These are phyloP conservation scores for Napeogenes sylphis DNA, from an alignment of 2,888 invertebrate genomes.

Conservation along the genomic window DNA sequence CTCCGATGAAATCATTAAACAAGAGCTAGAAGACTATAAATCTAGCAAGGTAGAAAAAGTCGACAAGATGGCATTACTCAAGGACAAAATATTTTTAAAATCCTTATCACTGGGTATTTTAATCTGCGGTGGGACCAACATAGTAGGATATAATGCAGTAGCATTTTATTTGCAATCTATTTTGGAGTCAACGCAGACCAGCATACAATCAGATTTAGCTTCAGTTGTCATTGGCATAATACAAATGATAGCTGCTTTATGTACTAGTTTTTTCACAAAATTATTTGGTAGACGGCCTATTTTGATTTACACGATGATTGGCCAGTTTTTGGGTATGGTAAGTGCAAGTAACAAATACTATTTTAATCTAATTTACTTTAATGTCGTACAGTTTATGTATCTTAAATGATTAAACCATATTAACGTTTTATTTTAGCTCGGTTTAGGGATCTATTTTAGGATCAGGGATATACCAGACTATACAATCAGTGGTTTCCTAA, in stretches of 20 bases:
- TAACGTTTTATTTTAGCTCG: not conserved
- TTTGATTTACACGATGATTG: not conserved
- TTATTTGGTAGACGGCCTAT: constrained; percentile 2
- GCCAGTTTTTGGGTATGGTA: constrained; percentile 1
- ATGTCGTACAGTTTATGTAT: no score
- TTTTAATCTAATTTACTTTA: no score
- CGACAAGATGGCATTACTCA: not conserved
- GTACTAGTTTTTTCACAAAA: not conserved
- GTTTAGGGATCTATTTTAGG: not conserved
- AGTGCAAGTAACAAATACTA: not conserved
- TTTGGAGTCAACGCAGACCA: not conserved
- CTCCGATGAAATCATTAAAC: not conserved
- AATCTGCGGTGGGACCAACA: not conserved
- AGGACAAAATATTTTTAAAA: not conserved
- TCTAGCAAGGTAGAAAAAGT: not conserved
- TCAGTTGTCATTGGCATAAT: not conserved
- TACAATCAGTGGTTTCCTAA: not conserved
- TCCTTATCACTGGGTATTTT: not conserved
- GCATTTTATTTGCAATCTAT: constrained; percentile 4
- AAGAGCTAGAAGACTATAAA: constrained; percentile 5
- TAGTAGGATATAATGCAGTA: not conserved
- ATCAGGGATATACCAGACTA: not conserved
- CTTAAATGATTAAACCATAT: no score
- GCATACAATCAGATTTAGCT: not conserved
- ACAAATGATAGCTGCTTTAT: not conserved